Base-by-base conservation (phyloP, 2,797 vertebrate species). In the Bovichtus diacanthus region DNA sequence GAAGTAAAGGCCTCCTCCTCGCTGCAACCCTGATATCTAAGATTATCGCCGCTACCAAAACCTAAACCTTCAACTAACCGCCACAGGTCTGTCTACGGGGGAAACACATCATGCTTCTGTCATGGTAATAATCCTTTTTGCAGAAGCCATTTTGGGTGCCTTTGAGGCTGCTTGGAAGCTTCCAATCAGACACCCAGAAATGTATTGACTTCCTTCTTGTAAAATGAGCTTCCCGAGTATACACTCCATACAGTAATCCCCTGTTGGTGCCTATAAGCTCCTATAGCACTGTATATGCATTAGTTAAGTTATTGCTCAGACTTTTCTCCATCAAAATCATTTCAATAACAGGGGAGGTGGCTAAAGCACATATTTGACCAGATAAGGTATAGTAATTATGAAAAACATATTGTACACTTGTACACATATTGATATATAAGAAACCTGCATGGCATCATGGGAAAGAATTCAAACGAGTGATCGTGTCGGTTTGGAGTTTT, bases 1-100 rank as follows among this genome's bases (percentile, higher is more conserved):
- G 80, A 87, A 91, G 91, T 90, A 93, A 92, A 93, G 86, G 44
- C 82, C 84, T 76, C 88, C 83, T 78, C 56, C 71, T 78, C 0
- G 23, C 68, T 53, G 43, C 51, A 67, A 10, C 58, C 62, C 71
- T 77, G 80, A 87, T 85, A 87, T 90, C 69, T 41, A 49, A 61
- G 55, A 77, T 86, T 73, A 85, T 86, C 82, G 2, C 60, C 3
- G 11, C 60, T 25, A 54, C 64, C 60, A 58, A 85, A 80, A 75
- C 49, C 67, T 41, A 11, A 60, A 80, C 80, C 80, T 61, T 65
- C 77, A 46, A 53, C 80, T n/a, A 36, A 79, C 67, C 61, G 11
- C 70, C 54, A 34, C 85, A 70, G 68, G 78, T 73, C 74, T 64
- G 73, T 81, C 64, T 23, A 49, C 44, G 11, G 51, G 77, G 65